Evolutionary conservation across 2,797 vertebrate species (phyloP).

Genomic region (Pseudochirops corinnae): DNA sequence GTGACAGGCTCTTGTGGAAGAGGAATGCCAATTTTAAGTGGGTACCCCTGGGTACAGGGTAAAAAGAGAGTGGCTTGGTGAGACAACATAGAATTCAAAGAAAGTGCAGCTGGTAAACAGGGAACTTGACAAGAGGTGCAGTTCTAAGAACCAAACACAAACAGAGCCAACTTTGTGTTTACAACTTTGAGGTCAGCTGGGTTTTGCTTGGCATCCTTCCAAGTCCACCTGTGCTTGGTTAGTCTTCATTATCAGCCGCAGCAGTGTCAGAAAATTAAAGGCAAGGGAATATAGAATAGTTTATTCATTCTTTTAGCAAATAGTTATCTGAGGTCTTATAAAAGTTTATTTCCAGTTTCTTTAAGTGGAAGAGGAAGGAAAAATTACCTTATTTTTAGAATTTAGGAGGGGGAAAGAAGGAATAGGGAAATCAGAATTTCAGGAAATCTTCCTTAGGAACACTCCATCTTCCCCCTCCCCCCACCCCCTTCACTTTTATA

Average conservation of each 20-base stretch:
- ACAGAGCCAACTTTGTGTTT: neutral
- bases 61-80: neutral
- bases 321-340: neutral
- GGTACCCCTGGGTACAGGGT: neutral
- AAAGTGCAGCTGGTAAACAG: neutral
- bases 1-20: neutral
- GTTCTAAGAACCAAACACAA: slow-evolving; percentile 8
- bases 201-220: neutral
- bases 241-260: slow-evolving; percentile 11
- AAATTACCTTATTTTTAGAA: neutral
- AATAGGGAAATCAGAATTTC: slow-evolving; percentile 15
- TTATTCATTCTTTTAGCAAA: slow-evolving; percentile 3
- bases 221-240: neutral
- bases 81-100: neutral
- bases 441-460: slow-evolving; percentile 32
- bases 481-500: neutral
- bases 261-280: neutral
- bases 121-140: neutral
- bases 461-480: neutral
- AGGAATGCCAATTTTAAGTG: neutral
- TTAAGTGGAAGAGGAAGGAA: neutral
- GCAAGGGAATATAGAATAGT: neutral
- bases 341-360: slow-evolving; percentile 35
- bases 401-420: slow-evolving; percentile 11
- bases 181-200: neutral